Evolutionary conservation across 35 echinoderm and acorn worm species (phyloP).

Genomic region (Heliocidaris tuberculata): DNA sequence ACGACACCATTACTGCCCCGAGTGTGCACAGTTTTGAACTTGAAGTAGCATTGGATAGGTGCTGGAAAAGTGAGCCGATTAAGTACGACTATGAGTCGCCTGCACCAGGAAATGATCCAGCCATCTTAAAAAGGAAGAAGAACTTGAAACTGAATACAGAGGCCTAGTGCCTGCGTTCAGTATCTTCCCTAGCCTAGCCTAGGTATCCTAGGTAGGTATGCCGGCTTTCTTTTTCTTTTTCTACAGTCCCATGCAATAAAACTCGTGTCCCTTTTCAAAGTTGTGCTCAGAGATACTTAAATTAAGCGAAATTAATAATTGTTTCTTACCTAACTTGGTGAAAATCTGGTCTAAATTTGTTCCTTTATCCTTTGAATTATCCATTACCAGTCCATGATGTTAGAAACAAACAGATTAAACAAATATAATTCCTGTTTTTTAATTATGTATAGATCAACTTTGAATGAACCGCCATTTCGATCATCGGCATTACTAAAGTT

Average conservation of each 20-base stretch:
- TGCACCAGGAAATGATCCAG: no score
- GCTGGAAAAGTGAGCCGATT: no score
- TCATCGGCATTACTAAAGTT: not conserved
- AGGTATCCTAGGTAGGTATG: no score
- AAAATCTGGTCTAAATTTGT: not conserved
- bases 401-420: not conserved
- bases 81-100: no score
- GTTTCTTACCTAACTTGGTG: not conserved
- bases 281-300: no score
- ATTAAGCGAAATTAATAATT: not conserved
- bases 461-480: not conserved
- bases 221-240: not conserved
- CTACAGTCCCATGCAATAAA: not conserved
- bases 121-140: no score
- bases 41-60: no score
- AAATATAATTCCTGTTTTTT: not conserved
- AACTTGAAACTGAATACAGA: no score
- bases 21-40: no score
- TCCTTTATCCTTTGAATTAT: not conserved
- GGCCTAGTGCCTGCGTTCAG: no score
- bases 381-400: not conserved
- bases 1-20: no score
- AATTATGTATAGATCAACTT: not conserved
- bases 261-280: not conserved
- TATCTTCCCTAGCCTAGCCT: no score